These are phyloP conservation scores for Helarctos malayanus DNA, from an alignment of 2,797 vertebrate species.

Conservation along the genomic window DNA sequence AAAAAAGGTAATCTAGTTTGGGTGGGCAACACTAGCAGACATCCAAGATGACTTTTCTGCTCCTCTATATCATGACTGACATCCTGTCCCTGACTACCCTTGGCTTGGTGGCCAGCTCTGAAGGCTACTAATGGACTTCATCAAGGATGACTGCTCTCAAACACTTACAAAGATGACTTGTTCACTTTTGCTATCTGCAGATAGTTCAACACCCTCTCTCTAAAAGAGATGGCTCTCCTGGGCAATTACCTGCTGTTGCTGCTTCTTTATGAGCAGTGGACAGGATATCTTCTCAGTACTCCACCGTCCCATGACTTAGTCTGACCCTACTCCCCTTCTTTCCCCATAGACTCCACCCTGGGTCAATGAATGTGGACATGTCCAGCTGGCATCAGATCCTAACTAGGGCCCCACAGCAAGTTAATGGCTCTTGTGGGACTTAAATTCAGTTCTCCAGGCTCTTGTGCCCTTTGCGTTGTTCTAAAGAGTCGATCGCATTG, in stretches of 20 bases:
- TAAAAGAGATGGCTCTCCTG: neutral
- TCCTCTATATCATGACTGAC: neutral
- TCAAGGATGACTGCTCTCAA: neutral
- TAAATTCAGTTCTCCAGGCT: neutral
- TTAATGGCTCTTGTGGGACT: neutral
- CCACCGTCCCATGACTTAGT: too few relatives aligned
- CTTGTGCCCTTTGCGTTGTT: neutral
- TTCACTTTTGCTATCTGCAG: neutral
- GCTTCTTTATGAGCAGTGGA: too few relatives aligned
- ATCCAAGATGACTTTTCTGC: too few relatives aligned
- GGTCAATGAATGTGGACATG: fast-evolving
- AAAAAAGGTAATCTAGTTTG: neutral
- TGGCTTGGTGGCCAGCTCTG: neutral
- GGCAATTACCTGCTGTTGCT: neutral
- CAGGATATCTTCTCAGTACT: neutral
- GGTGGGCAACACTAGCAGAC: too few relatives aligned
- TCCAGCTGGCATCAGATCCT: neutral
- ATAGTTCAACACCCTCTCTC: neutral
- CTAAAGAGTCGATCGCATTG: neutral
- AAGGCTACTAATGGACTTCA: neutral
- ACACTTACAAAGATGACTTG: neutral
- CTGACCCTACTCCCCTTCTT: neutral
- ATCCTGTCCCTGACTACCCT: neutral
- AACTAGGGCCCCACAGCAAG: too few relatives aligned
- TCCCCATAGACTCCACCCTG: too few relatives aligned